phyloP scores from a whole-genome alignment of 2,113 vertebrate genomes.

The Nibea coibor region DNA sequence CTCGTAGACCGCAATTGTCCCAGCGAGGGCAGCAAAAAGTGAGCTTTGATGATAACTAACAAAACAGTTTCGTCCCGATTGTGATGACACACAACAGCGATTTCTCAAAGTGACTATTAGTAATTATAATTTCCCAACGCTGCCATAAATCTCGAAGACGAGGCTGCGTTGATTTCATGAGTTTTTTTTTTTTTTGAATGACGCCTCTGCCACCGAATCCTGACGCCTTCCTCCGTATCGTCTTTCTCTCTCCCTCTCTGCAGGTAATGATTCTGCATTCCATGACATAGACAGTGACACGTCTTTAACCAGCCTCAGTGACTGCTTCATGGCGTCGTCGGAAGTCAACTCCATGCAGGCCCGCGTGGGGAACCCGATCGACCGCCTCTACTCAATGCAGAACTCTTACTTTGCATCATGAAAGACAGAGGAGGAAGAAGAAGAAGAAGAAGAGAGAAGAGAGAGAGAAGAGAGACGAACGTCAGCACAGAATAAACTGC shows the following conservation, averaged over 20 bases:
- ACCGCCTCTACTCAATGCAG: constrained; percentile 99
- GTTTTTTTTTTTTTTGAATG: constrained; percentile 16
- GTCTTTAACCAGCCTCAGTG: constrained; percentile 98
- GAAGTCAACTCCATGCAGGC: constrained; percentile 98
- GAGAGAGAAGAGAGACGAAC: background rate
- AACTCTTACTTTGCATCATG: constrained; percentile 99
- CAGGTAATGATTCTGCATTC: constrained; percentile 99
- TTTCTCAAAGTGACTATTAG: constrained; percentile 75
- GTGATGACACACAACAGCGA: constrained; percentile 73
- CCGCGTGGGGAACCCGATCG: constrained; percentile 97
- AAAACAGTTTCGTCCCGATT: constrained; percentile 68
- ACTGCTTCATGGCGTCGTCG: constrained; percentile 98
- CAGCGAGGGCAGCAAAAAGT: constrained; percentile 80
- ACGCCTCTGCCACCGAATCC: constrained; percentile 18
- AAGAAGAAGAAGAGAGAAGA: constrained; percentile 44
- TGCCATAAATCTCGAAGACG: constrained; percentile 60
- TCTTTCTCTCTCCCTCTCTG: constrained; percentile 60
- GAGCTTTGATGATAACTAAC: constrained; percentile 78
- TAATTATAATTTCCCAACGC: constrained; percentile 73
- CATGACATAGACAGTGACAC: constrained; percentile 99
- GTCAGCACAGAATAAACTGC: constrained; percentile 72
- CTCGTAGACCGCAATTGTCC: constrained; percentile 72
- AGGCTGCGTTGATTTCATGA: constrained; percentile 43
- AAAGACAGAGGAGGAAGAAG: constrained; percentile 65
- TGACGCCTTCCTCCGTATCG: constrained; percentile 28